phyloP scores from a whole-genome alignment of 2,888 invertebrate species.

The Drosophila kambysellisi region DNA sequence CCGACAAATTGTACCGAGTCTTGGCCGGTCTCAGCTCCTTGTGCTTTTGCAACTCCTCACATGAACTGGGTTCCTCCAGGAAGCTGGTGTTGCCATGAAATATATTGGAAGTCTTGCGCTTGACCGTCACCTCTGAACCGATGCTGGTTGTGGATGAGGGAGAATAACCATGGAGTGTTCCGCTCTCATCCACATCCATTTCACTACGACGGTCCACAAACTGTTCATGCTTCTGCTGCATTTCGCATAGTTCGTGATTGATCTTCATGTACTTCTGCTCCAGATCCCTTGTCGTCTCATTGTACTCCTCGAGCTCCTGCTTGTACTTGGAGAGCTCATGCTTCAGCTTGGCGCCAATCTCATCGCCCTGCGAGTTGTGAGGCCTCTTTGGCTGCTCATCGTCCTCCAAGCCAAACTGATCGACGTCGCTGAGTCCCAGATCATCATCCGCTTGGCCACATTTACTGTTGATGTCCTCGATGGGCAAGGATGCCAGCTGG shows the following conservation, averaged over 20 bases:
- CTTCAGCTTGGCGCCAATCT: conserved; percentile 68
- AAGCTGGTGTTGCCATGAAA: conserved; percentile 70
- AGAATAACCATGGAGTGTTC: conserved; percentile 18
- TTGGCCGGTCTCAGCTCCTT: conserved; percentile 24
- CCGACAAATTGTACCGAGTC: conserved; percentile 20
- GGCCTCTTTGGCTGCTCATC: conserved; percentile 7
- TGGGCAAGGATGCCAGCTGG: conserved; percentile 23
- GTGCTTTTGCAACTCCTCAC: conserved; percentile 31
- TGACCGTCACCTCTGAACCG: conserved; percentile 60
- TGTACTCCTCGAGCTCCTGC: conserved; percentile 78
- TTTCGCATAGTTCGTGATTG: conserved; percentile 78
- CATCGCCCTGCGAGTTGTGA: conserved; percentile 33
- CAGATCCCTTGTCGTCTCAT: conserved; percentile 76
- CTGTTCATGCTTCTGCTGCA: conserved; percentile 79
- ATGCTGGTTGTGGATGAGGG: conserved; percentile 61
- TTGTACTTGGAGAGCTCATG: conserved; percentile 77
- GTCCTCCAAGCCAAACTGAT: conserved; percentile 22
- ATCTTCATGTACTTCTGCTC: conserved; percentile 81
- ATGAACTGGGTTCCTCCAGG: conserved; percentile 47
- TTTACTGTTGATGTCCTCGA: conserved; percentile 23
- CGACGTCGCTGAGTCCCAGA: conserved; percentile 28
- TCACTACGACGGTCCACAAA: conserved; percentile 56
- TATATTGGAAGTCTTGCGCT: conserved; percentile 63
- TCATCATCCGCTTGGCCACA: conserved; percentile 25
- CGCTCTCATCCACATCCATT: conserved; percentile 26